phyloP scores from a whole-genome alignment of 2,113 vertebrate genomes.

The Ceratotherium simum region DNA sequence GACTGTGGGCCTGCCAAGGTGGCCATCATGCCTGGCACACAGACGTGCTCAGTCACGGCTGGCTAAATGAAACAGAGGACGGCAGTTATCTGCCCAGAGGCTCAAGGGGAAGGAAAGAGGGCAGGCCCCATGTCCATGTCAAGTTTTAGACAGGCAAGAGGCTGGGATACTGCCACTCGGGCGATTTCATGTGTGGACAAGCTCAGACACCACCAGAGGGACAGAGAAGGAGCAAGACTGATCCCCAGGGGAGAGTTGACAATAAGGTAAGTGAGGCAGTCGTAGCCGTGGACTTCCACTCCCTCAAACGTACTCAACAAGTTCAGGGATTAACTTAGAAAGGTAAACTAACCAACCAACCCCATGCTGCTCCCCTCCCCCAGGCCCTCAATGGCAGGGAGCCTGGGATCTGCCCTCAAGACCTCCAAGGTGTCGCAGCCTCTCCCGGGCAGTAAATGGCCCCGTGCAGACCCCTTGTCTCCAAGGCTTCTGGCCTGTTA shows the following conservation, averaged over 20 bases:
- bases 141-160: background rate
- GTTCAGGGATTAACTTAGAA: background rate
- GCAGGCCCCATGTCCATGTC: background rate
- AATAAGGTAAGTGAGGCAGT: background rate
- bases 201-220: background rate
- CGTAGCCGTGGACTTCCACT: background rate
- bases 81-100: background rate
- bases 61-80: background rate
- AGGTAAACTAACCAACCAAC: background rate
- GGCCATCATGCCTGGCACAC: accelerated
- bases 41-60: background rate
- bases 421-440: background rate
- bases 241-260: background rate
- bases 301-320: background rate
- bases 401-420: background rate
- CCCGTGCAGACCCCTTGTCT: background rate
- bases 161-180: background rate
- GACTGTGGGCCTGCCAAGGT: accelerated
- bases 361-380: background rate
- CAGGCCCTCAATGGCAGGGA: background rate
- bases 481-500: background rate
- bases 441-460: accelerated
- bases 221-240: background rate
- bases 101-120: background rate
- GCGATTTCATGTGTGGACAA: background rate